These are phyloP conservation scores for Machaerirhynchus nigripectus DNA, from an alignment of 2,113 vertebrate species.

Conservation along the genomic window DNA sequence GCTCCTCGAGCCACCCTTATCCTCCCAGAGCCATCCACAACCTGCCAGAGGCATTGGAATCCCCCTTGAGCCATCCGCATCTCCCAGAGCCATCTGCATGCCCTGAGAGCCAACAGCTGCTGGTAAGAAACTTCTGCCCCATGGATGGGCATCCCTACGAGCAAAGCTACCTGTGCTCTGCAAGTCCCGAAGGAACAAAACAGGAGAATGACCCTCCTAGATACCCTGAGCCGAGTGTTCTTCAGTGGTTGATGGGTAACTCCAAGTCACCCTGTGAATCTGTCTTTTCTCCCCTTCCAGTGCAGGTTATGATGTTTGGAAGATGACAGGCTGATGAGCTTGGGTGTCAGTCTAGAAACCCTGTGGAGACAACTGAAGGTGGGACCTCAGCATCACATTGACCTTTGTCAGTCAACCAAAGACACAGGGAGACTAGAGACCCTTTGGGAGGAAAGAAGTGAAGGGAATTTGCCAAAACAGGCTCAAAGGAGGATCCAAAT, in stretches of 20 bases:
- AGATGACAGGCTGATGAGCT: background rate
- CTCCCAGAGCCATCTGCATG: background rate
- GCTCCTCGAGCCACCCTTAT: background rate
- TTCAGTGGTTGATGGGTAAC: accelerated
- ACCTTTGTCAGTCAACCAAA: background rate
- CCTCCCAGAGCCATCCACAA: background rate
- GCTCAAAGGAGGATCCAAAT: background rate
- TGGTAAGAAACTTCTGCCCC: background rate
- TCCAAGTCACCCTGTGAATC: background rate
- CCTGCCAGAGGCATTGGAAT: background rate
- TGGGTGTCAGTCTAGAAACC: background rate
- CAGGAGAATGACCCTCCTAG: background rate
- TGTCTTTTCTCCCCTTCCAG: background rate
- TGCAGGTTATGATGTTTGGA: background rate
- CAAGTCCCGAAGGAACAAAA: background rate
- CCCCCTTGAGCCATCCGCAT: background rate
- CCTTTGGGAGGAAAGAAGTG: background rate
- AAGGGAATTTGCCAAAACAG: background rate
- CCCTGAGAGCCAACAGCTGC: background rate
- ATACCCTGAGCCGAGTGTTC: accelerated
- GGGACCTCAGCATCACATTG: background rate
- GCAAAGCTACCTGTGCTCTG: background rate
- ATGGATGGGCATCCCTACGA: accelerated
- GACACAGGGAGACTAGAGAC: background rate
- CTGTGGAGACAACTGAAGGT: background rate